These are phyloP conservation scores for Ianthella basta DNA, from an alignment of 37 sponge, comb jelly and placozoan genomes.

Conservation along the genomic window DNA sequence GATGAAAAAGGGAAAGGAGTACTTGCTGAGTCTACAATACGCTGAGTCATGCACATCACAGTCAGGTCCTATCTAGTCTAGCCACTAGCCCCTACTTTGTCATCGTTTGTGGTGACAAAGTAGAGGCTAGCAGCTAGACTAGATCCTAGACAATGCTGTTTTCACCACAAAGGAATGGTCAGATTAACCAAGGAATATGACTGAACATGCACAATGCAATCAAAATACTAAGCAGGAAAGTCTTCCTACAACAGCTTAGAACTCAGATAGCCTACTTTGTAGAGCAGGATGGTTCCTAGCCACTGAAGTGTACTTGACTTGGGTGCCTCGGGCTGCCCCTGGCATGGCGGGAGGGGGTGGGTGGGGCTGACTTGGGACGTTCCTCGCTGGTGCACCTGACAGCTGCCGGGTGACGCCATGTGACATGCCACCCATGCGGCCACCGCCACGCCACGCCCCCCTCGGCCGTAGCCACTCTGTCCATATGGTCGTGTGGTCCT, in stretches of 20 bases:
- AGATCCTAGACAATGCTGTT: too few species aligned
- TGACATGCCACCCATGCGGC: slow-evolving; percentile 11
- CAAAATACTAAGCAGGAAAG: too few species aligned
- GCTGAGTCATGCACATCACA: too few species aligned
- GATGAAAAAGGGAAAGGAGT: neutral
- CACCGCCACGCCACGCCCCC: slow-evolving; percentile 19
- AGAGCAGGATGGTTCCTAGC: slow-evolving; percentile 68
- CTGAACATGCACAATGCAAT: too few species aligned
- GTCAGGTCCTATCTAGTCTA: too few species aligned
- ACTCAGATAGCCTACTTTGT: too few species aligned
- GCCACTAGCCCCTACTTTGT: too few species aligned
- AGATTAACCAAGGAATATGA: too few species aligned
- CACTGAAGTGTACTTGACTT: slow-evolving; percentile 60
- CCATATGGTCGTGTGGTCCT: slow-evolving; percentile 24
- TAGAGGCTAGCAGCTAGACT: too few species aligned
- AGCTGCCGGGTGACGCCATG: slow-evolving; percentile 22
- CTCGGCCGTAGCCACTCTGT: slow-evolving; percentile 36
- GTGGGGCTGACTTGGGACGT: slow-evolving; percentile 8
- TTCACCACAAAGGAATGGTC: too few species aligned
- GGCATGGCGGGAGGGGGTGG: slow-evolving; percentile 19
- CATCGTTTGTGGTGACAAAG: too few species aligned
- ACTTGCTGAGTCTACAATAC: neutral
- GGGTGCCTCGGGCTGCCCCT: neutral
- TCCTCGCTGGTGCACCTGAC: slow-evolving; percentile 26
- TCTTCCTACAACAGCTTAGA: too few species aligned